phyloP scores from a whole-genome alignment of 2,797 vertebrate species.

The Cuniculus paca region DNA sequence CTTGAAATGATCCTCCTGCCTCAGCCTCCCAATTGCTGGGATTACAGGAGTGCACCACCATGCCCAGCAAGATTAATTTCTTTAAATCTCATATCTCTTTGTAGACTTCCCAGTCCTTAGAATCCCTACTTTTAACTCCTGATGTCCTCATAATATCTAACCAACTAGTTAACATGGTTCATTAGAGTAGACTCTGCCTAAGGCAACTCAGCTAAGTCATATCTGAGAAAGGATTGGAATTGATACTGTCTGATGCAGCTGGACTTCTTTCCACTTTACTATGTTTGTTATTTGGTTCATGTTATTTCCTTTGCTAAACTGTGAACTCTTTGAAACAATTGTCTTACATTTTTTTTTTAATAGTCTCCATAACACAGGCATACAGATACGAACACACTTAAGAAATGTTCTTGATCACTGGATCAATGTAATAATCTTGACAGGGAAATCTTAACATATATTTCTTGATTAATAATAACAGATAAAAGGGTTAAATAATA shows the following conservation, averaged over 20 bases:
- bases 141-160: neutral
- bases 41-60: too few relatives aligned
- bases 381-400: neutral
- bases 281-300: neutral
- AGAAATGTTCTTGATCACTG: neutral
- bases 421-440: constrained; percentile 11
- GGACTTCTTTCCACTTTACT: neutral
- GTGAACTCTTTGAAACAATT: constrained; percentile 24
- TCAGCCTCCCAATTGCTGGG: too few relatives aligned
- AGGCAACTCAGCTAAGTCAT: neutral
- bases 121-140: constrained; percentile 11
- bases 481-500: constrained; percentile 17
- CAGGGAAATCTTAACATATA: neutral
- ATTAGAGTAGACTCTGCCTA: neutral
- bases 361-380: neutral
- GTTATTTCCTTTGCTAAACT: constrained; percentile 38
- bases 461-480: constrained; percentile 43
- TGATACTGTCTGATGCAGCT: neutral
- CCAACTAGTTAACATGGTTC: neutral
- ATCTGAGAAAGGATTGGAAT: neutral
- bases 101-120: neutral
- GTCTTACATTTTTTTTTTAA: constrained; percentile 18
- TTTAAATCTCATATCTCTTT: constrained; percentile 9
- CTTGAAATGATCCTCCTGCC: too few relatives aligned
- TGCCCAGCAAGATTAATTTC: constrained; percentile 5